Percentiles rank a stretch among this genome's conserved stretches.
These are phyloP conservation scores for Andrena praecox DNA, from an alignment of 2,888 invertebrate species.

Conservation along the genomic window DNA sequence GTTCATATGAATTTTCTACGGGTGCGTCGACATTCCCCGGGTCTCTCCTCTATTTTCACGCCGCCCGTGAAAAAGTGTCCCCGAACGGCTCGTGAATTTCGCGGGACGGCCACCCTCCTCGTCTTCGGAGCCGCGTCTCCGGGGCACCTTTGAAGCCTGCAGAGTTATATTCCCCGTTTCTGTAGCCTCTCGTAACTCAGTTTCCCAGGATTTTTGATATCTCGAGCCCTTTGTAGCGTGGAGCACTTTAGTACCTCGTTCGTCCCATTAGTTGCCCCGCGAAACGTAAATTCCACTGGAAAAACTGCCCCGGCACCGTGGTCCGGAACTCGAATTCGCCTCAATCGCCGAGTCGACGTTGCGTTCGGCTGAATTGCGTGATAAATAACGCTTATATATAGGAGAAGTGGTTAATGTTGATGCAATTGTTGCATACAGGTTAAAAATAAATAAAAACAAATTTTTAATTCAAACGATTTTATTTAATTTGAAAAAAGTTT, in stretches of 20 bases:
- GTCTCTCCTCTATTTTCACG: conserved; percentile 58
- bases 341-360: not conserved
- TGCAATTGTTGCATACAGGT: no score
- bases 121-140: not conserved
- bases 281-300: not conserved
- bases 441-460: no score
- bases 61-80: conserved; percentile 45
- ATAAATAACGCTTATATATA: not conserved
- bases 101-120: conserved; percentile 12
- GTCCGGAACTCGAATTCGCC: not conserved
- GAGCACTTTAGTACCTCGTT: not conserved
- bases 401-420: not conserved
- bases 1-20: conserved; percentile 75
- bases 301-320: not conserved
- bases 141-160: conserved; percentile 3
- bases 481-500: no score
- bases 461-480: no score
- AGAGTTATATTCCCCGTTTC: not conserved
- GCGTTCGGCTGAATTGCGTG: not conserved
- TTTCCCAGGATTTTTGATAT: not conserved
- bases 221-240: not conserved
- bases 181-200: not conserved
- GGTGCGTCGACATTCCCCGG: conserved; percentile 68
- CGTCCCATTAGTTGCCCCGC: not conserved
- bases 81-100: conserved; percentile 33